Percentiles rank a stretch among this genome's conserved stretches.
Evolutionary conservation across 2,113 vertebrate species (phyloP).

Genomic region (Cyrtonyx montezumae): DNA sequence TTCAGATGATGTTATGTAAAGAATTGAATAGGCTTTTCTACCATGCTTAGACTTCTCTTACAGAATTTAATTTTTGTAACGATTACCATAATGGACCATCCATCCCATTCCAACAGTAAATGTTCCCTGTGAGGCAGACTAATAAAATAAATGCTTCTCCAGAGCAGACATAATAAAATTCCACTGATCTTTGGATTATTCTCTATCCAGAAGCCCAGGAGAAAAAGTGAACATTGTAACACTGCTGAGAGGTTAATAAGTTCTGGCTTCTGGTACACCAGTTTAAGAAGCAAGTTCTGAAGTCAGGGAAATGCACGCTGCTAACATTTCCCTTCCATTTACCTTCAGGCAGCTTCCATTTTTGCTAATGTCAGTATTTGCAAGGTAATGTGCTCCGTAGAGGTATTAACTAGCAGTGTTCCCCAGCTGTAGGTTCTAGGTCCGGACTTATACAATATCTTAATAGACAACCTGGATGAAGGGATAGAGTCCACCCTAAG

Average conservation of each 20-base stretch:
- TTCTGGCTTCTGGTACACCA: background rate
- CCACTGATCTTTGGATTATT: background rate
- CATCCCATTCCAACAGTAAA: background rate
- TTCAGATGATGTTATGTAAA: background rate
- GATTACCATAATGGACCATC: background rate
- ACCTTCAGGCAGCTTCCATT: background rate
- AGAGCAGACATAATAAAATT: background rate
- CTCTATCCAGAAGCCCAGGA: background rate
- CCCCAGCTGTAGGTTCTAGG: no score
- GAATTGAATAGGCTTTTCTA: background rate
- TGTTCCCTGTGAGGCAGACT: background rate
- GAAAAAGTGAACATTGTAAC: background rate
- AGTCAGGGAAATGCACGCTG: background rate
- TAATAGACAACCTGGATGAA: no score
- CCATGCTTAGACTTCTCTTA: background rate
- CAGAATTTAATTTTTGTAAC: constrained; percentile 22
- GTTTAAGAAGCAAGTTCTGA: background rate
- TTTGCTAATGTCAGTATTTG: background rate
- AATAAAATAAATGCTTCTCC: constrained; percentile 10
- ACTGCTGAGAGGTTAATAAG: background rate
- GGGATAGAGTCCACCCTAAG: no score
- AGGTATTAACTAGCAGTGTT: background rate
- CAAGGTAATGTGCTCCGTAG: background rate
- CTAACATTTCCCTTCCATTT: background rate
- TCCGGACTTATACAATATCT: no score